Percentiles rank a stretch among this genome's conserved stretches.
Conservation (phyloP, 2,113 vertebrate species). For the Coryphaenoides rupestris region DNA sequence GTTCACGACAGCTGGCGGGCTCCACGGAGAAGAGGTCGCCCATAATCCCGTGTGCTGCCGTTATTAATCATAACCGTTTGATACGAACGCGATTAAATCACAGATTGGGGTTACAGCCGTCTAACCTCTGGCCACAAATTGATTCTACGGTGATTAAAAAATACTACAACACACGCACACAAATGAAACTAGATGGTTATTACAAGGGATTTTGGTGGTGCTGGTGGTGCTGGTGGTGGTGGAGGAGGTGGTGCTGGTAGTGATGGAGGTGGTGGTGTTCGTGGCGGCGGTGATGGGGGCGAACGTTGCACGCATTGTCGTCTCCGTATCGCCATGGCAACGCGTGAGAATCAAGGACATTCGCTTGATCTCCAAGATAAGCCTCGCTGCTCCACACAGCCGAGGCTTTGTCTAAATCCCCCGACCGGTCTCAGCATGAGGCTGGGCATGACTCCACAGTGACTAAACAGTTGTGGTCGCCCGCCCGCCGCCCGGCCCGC, state of each 20-base stretch:
- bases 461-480: slow-evolving; percentile 49
- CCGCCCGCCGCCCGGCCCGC: no score
- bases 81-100: slow-evolving; percentile 4
- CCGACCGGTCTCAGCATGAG: slow-evolving; percentile 14
- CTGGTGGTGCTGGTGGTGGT: no score
- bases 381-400: no score
- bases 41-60: slow-evolving; percentile 42
- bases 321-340: no score
- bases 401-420: no score
- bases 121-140: neutral
- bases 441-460: slow-evolving; percentile 17
- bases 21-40: slow-evolving; percentile 25
- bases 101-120: neutral
- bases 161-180: slow-evolving; percentile 18
- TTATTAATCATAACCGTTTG: slow-evolving; percentile 42
- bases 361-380: no score
- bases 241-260: no score
- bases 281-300: no score
- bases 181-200: neutral
- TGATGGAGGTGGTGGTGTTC: no score
- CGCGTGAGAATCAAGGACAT: no score
- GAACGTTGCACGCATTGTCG: no score
- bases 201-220: no score
- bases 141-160: neutral
- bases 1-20: slow-evolving; percentile 55